Evolutionary conservation across 2,797 vertebrate species (phyloP).

Genomic region (Muscicapa comitata): DNA sequence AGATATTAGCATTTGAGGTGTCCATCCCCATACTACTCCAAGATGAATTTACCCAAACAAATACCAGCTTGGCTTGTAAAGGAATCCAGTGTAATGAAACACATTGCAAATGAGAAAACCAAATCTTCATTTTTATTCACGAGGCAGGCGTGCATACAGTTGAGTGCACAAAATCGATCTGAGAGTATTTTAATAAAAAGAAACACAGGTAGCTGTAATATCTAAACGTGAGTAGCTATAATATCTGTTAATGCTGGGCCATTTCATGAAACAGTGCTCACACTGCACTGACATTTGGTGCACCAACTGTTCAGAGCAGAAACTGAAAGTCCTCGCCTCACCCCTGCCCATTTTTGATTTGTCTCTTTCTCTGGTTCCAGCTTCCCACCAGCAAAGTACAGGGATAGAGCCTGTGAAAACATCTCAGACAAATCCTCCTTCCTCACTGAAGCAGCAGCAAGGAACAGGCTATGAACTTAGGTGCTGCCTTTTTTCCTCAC

Average conservation of each 20-base stretch:
- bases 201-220: not conserved
- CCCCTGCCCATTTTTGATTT: rapidly evolving
- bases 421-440: not conserved
- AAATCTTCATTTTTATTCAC: conserved; percentile 15
- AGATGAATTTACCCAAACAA: conserved; percentile 16
- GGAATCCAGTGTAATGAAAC: conserved; percentile 38
- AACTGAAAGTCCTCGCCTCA: not conserved
- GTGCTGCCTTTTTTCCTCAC: not conserved
- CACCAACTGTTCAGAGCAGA: not conserved
- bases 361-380: not conserved
- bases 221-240: not conserved
- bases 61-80: conserved; percentile 34
- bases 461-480: not conserved
- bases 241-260: not conserved
- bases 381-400: not conserved
- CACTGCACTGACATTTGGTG: not conserved
- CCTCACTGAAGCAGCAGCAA: not conserved
- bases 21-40: not conserved
- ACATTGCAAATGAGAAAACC: conserved; percentile 27
- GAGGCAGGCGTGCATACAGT: not conserved
- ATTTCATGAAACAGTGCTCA: not conserved
- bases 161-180: not conserved
- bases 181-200: not conserved
- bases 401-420: not conserved
- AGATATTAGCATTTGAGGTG: not conserved